Evolutionary conservation across 2,888 invertebrate genomes (phyloP).

Genomic region (Thymelicus sylvestris): DNA sequence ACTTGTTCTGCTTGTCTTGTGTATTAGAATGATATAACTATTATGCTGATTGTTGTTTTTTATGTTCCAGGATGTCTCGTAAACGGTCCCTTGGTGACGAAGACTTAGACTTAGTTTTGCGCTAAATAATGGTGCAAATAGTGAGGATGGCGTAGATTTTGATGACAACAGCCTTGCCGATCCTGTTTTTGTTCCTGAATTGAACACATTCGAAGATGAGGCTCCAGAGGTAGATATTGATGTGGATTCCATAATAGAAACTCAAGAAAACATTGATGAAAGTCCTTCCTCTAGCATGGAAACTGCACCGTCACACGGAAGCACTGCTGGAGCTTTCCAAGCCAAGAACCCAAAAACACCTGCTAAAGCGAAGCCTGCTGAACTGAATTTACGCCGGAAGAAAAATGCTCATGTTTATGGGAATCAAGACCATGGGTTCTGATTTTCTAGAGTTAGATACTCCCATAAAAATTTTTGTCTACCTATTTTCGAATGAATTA

Average conservation of each 20-base stretch:
- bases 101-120: slow-evolving; percentile 14
- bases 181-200: slow-evolving; percentile 37
- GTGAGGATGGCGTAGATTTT: slow-evolving; percentile 42
- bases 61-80: slow-evolving; percentile 19
- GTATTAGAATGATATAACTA: too few species aligned
- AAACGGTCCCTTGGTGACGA: slow-evolving; percentile 25
- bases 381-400: too few species aligned
- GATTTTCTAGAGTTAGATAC: too few species aligned
- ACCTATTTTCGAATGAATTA: too few species aligned
- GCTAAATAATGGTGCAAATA: slow-evolving; percentile 33
- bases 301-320: too few species aligned
- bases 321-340: too few species aligned
- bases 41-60: slow-evolving; percentile 11
- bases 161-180: slow-evolving; percentile 41
- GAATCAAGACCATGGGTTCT: too few species aligned
- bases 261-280: slow-evolving; percentile 20
- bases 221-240: slow-evolving; percentile 25
- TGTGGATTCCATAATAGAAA: slow-evolving; percentile 33
- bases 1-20: too few species aligned
- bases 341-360: slow-evolving; percentile 39
- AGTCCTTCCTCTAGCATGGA: slow-evolving; percentile 24
- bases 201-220: slow-evolving; percentile 33
- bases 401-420: slow-evolving; percentile 27
- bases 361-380: too few species aligned
- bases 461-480: too few species aligned